These are phyloP conservation scores for Salvelinus alpinus DNA, from an alignment of 2,113 vertebrate genomes.

Conservation along the genomic window DNA sequence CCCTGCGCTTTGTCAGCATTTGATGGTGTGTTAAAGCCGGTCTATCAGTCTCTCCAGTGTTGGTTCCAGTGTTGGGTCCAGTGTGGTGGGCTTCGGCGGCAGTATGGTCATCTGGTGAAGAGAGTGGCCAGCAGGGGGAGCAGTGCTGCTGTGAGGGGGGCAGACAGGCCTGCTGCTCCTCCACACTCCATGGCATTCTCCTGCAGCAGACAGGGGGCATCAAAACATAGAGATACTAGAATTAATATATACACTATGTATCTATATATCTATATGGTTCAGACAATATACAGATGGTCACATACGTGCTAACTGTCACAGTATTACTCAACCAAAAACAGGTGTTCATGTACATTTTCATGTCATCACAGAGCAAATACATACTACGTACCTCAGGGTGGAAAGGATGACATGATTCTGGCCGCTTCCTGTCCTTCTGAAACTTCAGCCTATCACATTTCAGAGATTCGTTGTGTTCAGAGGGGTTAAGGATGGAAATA, in stretches of 20 bases:
- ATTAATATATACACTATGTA: no score
- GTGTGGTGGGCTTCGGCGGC: slow-evolving; percentile 43
- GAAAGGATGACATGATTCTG: slow-evolving; percentile 94
- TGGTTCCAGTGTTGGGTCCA: slow-evolving; percentile 19
- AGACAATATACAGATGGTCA: background rate
- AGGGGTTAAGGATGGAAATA: slow-evolving; percentile 80
- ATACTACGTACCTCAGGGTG: slow-evolving; percentile 84
- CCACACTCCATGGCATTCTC: slow-evolving; percentile 96
- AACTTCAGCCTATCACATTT: slow-evolving; percentile 96
- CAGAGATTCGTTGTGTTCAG: slow-evolving; percentile 95
- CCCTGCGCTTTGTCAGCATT: slow-evolving; percentile 44
- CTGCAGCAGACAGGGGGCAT: slow-evolving; percentile 55
- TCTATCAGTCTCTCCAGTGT: slow-evolving; percentile 26
- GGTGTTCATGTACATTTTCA: no score
- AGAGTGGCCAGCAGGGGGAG: slow-evolving; percentile 74
- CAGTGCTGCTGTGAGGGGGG: slow-evolving; percentile 67
- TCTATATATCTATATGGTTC: no score
- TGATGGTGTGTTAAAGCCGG: slow-evolving; percentile 5
- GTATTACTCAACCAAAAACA: slow-evolving; percentile 10
- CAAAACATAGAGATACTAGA: background rate
- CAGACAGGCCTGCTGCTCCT: slow-evolving; percentile 74
- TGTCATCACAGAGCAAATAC: background rate
- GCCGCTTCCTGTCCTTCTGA: slow-evolving; percentile 94
- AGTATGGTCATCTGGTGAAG: slow-evolving; percentile 87
- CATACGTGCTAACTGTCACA: background rate